A percentile compares a stretch with the other conserved stretches of the same genome.
These are phyloP conservation scores for Himantopus leucocephalus DNA, from an alignment of 2,113 vertebrate genomes.

Conservation along the genomic window DNA sequence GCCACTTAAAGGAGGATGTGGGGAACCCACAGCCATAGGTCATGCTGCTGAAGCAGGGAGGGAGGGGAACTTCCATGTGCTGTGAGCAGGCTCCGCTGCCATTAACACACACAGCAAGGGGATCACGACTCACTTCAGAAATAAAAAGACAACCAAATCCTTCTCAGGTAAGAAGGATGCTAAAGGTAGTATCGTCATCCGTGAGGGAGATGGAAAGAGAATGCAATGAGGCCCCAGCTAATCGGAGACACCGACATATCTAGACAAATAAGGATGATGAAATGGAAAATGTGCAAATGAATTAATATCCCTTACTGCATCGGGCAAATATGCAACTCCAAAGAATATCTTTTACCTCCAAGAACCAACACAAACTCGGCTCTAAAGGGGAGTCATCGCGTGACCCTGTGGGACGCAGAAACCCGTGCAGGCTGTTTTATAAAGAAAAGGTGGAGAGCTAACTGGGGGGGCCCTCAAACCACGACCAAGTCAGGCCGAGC, in stretches of 20 bases:
- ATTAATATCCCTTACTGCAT: background rate
- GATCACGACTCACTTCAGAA: background rate
- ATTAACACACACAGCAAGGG: background rate
- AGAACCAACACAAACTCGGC: background rate
- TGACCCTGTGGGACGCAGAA: background rate
- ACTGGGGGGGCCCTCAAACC: background rate
- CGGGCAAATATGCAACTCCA: background rate
- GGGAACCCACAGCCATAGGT: background rate
- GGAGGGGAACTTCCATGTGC: background rate
- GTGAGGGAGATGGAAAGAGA: background rate
- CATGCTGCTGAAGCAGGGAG: background rate
- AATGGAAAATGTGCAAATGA: background rate
- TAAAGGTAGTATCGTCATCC: background rate
- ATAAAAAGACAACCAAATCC: background rate
- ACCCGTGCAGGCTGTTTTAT: background rate
- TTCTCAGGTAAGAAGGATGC: background rate
- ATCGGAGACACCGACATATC: background rate
- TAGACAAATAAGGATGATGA: background rate
- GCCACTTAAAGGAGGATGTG: background rate
- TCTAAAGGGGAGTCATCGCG: background rate
- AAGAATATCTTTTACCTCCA: background rate
- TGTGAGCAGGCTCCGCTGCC: background rate
- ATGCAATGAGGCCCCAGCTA: fast-evolving
- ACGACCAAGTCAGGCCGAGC: background rate
- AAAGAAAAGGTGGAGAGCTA: background rate